Evolutionary conservation across 2,797 vertebrate species (phyloP), one percentile per base, ranked within the genome.

Genomic region (Poecilia wingei): DNA sequence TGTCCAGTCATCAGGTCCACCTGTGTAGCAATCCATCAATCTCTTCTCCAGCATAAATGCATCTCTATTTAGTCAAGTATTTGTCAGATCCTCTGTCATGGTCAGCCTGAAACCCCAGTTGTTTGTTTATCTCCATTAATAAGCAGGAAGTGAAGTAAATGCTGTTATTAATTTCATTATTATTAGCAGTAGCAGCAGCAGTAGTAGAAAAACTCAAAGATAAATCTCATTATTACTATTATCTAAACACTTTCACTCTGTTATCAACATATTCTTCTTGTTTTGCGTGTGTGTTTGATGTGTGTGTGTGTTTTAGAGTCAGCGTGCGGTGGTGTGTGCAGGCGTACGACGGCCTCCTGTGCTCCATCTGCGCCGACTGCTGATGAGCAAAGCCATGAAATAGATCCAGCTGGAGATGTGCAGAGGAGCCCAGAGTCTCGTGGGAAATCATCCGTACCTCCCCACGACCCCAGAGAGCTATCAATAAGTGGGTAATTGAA

Each of bases 401-500:
- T 92, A 92, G 94, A 95, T 95, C 94, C 93, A 95, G 93, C 89
- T 91, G 91, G 93, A 95, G 93, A 94, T 96, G 97, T 96, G 96
- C 94, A 94, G 96, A 96, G 95, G 96, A 96, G 95, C 93, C 87
- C 2, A 74, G 85, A 85, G 96, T 96, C 97, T 96, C 97, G 84
- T 95, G 97, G 97, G 97, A 98, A 98, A 98, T 98, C 97, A 98
- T 94, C 96, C 90, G 78, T 87, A 89, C 90, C 86, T 90, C 86
- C 87, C 88, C 87, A 96, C 96, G 96, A 96, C 97, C 97, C 97
- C 95, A 95, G 97, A 97, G 96, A 96, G 96, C 96, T 97, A 97
- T 98, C 97, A 98, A 97, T 98, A 97, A 97, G 96, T 96, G 96
- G 97, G 97, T 98, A 98, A 98, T 98, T 98, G 97, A 98, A 98